Conservation (phyloP, 2,888 invertebrate species). For the Erpobdella octoculata region DNA sequence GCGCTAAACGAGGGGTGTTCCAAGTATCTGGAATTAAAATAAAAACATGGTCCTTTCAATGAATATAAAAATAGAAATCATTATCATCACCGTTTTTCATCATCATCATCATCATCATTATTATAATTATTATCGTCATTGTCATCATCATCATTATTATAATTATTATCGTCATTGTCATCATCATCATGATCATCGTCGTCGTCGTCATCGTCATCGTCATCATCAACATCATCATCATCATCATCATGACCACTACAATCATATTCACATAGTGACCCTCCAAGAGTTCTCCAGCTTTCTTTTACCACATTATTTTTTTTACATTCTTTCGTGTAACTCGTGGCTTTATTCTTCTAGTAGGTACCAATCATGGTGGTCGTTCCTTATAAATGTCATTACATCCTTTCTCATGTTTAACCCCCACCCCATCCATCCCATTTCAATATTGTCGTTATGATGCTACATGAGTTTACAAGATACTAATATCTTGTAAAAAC, state of each 20-base stretch:
- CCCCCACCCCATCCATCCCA: too few relatives aligned
- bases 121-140: background rate
- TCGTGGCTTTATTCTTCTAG: too few relatives aligned
- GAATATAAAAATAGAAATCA: background rate
- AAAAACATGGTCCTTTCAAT: too few relatives aligned
- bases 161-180: background rate
- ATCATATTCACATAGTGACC: background rate
- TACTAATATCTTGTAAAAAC: too few relatives aligned
- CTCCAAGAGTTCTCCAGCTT: background rate
- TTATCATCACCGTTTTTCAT: background rate
- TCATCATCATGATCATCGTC: background rate
- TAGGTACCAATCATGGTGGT: too few relatives aligned
- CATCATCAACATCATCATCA: background rate
- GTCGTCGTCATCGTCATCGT: background rate
- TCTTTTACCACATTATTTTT: background rate
- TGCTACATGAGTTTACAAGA: too few relatives aligned
- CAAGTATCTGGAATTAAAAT: slow-evolving; percentile 38
- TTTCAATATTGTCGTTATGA: too few relatives aligned
- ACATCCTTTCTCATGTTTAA: too few relatives aligned
- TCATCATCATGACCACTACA: background rate
- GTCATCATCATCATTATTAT: background rate
- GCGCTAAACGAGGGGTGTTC: slow-evolving; percentile 39
- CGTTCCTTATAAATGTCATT: too few relatives aligned
- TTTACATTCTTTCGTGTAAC: too few relatives aligned
- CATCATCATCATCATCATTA: background rate